Evolutionary conservation across 2,797 vertebrate species (phyloP).

Genomic region (Acestrorhynchus altus): DNA sequence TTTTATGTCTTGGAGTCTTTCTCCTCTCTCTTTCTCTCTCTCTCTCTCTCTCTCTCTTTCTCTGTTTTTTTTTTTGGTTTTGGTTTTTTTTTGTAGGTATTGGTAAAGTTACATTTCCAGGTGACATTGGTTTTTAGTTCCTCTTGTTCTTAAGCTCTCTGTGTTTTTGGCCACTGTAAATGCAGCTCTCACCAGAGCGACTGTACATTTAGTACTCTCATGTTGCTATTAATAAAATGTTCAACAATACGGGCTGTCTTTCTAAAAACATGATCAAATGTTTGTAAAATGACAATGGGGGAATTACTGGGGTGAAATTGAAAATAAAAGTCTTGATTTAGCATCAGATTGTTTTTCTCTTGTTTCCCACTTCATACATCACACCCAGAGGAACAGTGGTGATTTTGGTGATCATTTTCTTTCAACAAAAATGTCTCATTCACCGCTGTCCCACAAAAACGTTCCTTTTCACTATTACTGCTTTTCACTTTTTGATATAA

Average conservation of each 20-base stretch:
- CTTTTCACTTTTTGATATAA: too few species aligned
- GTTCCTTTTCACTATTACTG: too few species aligned
- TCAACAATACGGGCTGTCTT: conserved; percentile 75
- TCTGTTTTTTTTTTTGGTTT: conserved; percentile 47
- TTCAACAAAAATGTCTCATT: too few species aligned
- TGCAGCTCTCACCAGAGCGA: conserved; percentile 86
- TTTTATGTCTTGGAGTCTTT: conserved; percentile 77
- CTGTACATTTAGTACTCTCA: conserved; percentile 91
- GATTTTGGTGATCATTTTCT: too few species aligned
- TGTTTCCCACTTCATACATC: neutral
- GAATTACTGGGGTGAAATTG: conserved; percentile 56
- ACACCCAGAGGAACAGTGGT: neutral
- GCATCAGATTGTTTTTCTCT: neutral
- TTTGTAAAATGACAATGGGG: conserved; percentile 67
- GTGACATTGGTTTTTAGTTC: conserved; percentile 85
- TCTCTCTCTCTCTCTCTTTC: conserved; percentile 69
- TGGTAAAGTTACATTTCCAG: conserved; percentile 82
- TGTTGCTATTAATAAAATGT: conserved; percentile 92
- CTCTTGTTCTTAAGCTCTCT: conserved; percentile 90
- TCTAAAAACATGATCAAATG: conserved; percentile 61
- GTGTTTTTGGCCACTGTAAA: conserved; percentile 91
- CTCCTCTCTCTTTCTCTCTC: conserved; percentile 49
- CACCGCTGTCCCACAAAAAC: too few species aligned
- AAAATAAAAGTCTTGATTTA: conserved; percentile 61
- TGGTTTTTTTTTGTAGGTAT: conserved; percentile 76